Evolutionary conservation across 2,113 vertebrate species (phyloP).

Genomic region (Corapipo altera): DNA sequence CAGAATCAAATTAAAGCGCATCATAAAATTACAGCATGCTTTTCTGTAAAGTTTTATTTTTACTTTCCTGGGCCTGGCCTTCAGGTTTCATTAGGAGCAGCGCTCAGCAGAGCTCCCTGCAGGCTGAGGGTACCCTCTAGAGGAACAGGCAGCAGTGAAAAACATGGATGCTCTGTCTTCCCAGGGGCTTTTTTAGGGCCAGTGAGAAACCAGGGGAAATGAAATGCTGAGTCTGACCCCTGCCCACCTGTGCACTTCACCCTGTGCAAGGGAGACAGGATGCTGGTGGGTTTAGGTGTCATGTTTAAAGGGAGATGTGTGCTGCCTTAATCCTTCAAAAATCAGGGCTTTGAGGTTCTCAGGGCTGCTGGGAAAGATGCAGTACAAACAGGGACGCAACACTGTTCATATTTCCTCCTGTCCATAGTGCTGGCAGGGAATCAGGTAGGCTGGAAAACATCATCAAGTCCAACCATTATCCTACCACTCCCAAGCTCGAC

Average conservation of each 20-base stretch:
- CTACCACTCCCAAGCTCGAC: not conserved
- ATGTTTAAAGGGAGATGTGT: not conserved
- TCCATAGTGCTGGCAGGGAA: not conserved
- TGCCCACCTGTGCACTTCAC: not conserved
- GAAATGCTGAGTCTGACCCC: not conserved
- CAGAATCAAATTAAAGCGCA: conserved; percentile 69
- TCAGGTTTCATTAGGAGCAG: conserved; percentile 58
- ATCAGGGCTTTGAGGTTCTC: not conserved
- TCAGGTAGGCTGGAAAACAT: not conserved
- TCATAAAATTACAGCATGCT: conserved; percentile 78
- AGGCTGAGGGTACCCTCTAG: conserved; percentile 63
- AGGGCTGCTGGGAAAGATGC: not conserved
- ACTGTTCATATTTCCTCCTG: not conserved
- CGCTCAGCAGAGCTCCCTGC: conserved; percentile 16
- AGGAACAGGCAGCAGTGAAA: conserved; percentile 1
- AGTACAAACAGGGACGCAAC: not conserved
- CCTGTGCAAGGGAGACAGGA: not conserved
- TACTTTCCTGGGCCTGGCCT: conserved; percentile 46
- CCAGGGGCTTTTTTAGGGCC: not conserved
- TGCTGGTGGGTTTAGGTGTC: not conserved
- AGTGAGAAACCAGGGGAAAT: not conserved
- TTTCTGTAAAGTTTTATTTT: conserved; percentile 62
- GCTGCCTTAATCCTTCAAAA: not conserved
- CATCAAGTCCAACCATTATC: not conserved
- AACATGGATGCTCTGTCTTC: not conserved